Evolutionary conservation across 2,113 vertebrate species (phyloP).

Genomic region (Tamias sibiricus): DNA sequence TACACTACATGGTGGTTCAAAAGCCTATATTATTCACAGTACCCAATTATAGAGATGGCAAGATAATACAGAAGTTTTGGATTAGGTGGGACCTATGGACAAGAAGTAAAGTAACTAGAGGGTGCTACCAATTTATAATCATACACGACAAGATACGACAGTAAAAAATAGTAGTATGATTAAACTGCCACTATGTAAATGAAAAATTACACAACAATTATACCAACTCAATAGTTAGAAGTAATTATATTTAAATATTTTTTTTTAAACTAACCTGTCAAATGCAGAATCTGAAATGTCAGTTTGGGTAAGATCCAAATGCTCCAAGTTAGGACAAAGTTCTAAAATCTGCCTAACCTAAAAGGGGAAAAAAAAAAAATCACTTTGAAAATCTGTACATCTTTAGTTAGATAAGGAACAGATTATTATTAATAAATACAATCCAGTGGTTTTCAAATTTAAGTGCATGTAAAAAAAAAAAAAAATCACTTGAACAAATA

Average conservation of each 20-base stretch:
- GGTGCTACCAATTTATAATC: neutral
- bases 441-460: constrained; percentile 9
- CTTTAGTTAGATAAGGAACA: neutral
- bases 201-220: constrained; percentile 8
- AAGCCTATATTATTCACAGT: neutral
- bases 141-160: neutral
- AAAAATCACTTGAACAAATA: neutral
- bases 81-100: neutral
- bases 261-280: constrained; percentile 87
- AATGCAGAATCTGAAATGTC: constrained; percentile 93
- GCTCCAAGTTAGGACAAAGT: constrained; percentile 94
- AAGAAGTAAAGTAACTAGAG: neutral
- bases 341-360: constrained; percentile 97
- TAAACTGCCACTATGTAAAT: neutral
- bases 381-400: constrained; percentile 8
- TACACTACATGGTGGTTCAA: neutral
- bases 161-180: neutral
- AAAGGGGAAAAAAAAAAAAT: constrained; percentile 12
- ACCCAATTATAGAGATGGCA: neutral
- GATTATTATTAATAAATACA: neutral
- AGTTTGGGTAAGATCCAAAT: constrained; percentile 97
- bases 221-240: neutral
- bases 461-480: neutral
- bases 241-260: constrained; percentile 29
- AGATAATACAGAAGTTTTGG: neutral